A percentile compares a stretch with the other conserved stretches of the same genome.
Evolutionary conservation across 2,797 vertebrate genomes (phyloP).

Genomic region (Hydrophis major): DNA sequence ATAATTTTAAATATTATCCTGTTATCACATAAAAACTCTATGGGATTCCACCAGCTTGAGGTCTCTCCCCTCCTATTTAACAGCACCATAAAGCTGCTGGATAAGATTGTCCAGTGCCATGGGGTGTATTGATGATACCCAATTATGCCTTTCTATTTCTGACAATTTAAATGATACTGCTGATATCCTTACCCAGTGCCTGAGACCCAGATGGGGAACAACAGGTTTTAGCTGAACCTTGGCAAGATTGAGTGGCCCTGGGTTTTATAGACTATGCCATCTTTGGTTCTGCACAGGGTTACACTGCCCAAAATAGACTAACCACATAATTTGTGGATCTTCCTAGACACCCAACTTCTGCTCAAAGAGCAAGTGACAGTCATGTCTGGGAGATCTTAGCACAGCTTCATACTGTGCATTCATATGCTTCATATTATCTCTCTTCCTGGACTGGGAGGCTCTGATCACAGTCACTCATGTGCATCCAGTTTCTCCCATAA

Average conservation of each 20-base stretch:
- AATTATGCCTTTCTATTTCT: background rate
- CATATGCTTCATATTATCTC: background rate
- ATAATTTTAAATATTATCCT: background rate
- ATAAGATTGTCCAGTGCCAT: background rate
- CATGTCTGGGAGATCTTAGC: background rate
- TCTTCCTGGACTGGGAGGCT: background rate
- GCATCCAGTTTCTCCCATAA: background rate
- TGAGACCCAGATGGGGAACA: background rate
- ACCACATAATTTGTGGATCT: background rate
- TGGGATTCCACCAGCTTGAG: background rate
- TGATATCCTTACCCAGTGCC: too few species aligned
- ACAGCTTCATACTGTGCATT: background rate
- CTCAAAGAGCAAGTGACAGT: background rate
- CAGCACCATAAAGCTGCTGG: background rate
- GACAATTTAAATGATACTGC: too few species aligned
- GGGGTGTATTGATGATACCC: background rate
- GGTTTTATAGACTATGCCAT: background rate
- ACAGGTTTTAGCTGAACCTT: background rate
- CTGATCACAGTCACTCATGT: background rate
- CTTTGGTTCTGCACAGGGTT: background rate
- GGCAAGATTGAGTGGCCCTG: background rate
- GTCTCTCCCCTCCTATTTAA: background rate
- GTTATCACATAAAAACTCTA: background rate
- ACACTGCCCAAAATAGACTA: background rate
- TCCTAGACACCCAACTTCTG: background rate